phyloP scores from a whole-genome alignment of 2,888 invertebrate genomes.

The Hemithea aestivaria region DNA sequence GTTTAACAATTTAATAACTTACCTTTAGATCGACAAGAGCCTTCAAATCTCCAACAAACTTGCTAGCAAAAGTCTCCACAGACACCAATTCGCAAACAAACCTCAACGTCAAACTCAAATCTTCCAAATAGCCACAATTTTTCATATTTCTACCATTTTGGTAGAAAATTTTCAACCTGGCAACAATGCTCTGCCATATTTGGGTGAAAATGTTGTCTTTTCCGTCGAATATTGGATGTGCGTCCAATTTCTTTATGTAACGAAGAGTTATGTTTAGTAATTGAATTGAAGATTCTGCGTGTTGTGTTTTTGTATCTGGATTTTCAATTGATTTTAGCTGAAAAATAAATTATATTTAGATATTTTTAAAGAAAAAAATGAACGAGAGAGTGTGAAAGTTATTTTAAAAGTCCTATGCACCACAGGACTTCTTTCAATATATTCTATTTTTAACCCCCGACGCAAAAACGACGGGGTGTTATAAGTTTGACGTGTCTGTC shows the following conservation, averaged over 20 bases:
- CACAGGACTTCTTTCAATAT: too few relatives aligned
- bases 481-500: too few relatives aligned
- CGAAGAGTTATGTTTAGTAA: slow-evolving; percentile 52
- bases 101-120: slow-evolving; percentile 49
- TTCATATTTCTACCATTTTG: slow-evolving; percentile 29
- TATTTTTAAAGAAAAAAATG: not conserved
- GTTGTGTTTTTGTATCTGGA: slow-evolving; percentile 44
- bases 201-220: slow-evolving; percentile 52
- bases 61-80: slow-evolving; percentile 51
- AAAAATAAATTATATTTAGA: slow-evolving; percentile 16
- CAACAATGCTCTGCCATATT: slow-evolving; percentile 55
- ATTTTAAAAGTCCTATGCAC: too few relatives aligned
- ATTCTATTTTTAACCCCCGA: too few relatives aligned
- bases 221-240: slow-evolving; percentile 50
- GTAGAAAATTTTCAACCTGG: slow-evolving; percentile 38
- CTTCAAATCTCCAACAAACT: slow-evolving; percentile 50
- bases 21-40: slow-evolving; percentile 55
- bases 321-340: slow-evolving; percentile 57
- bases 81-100: slow-evolving; percentile 57
- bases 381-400: not conserved
- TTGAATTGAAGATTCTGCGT: slow-evolving; percentile 56
- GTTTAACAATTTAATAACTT: slow-evolving; percentile 16
- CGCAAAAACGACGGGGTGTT: too few relatives aligned
- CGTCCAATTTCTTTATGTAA: slow-evolving; percentile 61
- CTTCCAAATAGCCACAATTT: slow-evolving; percentile 42